A percentile compares a stretch with the other conserved stretches of the same genome.
phyloP scores from a whole-genome alignment of 2,113 vertebrate species.

The Coreoperca whiteheadi region DNA sequence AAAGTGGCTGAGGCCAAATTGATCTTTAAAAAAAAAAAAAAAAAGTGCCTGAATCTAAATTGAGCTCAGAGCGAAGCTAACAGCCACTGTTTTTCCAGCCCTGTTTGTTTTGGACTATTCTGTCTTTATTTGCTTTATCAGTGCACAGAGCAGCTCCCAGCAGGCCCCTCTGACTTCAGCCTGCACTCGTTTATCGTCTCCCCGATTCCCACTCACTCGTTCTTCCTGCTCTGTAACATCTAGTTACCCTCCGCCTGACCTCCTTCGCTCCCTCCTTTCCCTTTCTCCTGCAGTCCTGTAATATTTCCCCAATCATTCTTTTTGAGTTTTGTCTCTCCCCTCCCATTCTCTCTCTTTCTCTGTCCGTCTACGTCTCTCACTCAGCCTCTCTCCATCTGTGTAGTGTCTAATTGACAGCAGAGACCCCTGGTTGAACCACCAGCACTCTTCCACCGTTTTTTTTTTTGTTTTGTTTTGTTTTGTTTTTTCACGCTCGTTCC shows the following conservation, averaged over 20 bases:
- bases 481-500: slow-evolving; percentile 13
- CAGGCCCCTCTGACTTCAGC: slow-evolving; percentile 67
- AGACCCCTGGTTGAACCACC: slow-evolving; percentile 79
- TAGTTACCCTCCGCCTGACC: slow-evolving; percentile 79
- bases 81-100: slow-evolving; percentile 60
- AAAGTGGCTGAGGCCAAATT: slow-evolving; percentile 38
- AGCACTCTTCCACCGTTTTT: slow-evolving; percentile 27
- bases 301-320: slow-evolving; percentile 76
- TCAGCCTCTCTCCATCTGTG: slow-evolving; percentile 68
- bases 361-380: slow-evolving; percentile 40
- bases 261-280: slow-evolving; percentile 51
- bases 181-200: slow-evolving; percentile 72
- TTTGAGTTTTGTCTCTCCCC: slow-evolving; percentile 57
- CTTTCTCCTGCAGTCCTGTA: slow-evolving; percentile 61
- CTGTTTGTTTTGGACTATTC: slow-evolving; percentile 78
- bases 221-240: slow-evolving; percentile 75
- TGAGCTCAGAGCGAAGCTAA: slow-evolving; percentile 61
- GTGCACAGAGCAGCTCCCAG: slow-evolving; percentile 66
- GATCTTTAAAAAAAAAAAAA: slow-evolving; percentile 65
- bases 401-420: slow-evolving; percentile 78
- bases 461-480: slow-evolving; percentile 4
- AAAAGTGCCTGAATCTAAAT: slow-evolving; percentile 48
- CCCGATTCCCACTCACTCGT: slow-evolving; percentile 54
- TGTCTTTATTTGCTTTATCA: slow-evolving; percentile 78
- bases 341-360: slow-evolving; percentile 46